Evolutionary conservation across 2,888 invertebrate genomes (phyloP).

Genomic region (Ophion costatus): DNA sequence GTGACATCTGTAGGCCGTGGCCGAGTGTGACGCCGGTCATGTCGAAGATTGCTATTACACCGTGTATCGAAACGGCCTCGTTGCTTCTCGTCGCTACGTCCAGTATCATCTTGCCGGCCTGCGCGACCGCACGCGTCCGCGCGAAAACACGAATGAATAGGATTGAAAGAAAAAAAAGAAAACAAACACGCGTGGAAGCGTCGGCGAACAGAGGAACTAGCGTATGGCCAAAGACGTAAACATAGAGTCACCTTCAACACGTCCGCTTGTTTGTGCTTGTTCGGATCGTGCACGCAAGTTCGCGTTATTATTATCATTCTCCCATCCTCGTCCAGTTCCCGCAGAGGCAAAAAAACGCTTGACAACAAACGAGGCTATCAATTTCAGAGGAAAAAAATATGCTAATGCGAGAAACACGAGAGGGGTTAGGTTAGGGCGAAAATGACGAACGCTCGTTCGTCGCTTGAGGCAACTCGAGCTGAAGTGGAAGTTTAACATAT

Average conservation of each 20-base stretch:
- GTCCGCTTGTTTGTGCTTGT: constrained; percentile 85
- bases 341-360: constrained; percentile 86
- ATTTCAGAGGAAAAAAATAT: neutral
- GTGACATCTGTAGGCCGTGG: constrained; percentile 87
- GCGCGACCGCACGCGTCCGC: constrained; percentile 32
- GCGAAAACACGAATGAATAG: neutral
- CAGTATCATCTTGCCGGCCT: constrained; percentile 86
- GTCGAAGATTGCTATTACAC: constrained; percentile 87
- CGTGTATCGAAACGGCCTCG: constrained; percentile 84
- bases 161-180: neutral
- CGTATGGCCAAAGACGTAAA: neutral
- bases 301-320: constrained; percentile 86
- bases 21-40: constrained; percentile 85
- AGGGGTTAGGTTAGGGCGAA: no score
- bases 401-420: neutral
- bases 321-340: constrained; percentile 84
- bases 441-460: no score
- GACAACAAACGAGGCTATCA: constrained; percentile 13
- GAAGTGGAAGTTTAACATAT: no score
- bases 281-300: constrained; percentile 86
- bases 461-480: no score
- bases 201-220: neutral
- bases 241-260: constrained; percentile 85
- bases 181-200: neutral
- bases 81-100: constrained; percentile 86